A percentile compares a stretch with the other conserved stretches of the same genome.
phyloP scores from a whole-genome alignment of 2,797 vertebrate genomes.

The Sebastes iracundus region DNA sequence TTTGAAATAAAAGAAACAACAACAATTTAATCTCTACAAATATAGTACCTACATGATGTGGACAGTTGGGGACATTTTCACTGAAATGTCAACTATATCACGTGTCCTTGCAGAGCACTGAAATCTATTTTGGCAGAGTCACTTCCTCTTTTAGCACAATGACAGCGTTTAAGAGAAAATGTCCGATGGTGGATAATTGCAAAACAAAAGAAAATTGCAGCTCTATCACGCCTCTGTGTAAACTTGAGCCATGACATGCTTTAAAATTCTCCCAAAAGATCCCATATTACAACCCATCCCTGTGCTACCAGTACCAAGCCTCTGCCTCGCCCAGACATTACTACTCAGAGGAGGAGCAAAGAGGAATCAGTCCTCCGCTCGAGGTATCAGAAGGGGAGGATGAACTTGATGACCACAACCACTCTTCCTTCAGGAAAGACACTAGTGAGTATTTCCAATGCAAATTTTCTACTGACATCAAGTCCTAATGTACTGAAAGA shows the following conservation, averaged over 20 bases:
- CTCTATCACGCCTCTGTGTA: background rate
- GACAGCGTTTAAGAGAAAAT: slow-evolving; percentile 56
- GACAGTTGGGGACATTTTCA: slow-evolving; percentile 44
- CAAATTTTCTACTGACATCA: background rate
- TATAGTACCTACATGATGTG: background rate
- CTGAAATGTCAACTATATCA: slow-evolving; percentile 44
- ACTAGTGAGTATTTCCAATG: slow-evolving; percentile 79
- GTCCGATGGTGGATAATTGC: slow-evolving; percentile 2
- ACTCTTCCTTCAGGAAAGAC: slow-evolving; percentile 84
- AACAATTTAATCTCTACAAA: background rate
- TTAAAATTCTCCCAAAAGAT: slow-evolving; percentile 78
- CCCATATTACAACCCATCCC: slow-evolving; percentile 84
- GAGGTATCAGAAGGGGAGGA: slow-evolving; percentile 94
- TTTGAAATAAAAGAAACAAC: background rate
- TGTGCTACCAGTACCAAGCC: slow-evolving; percentile 83
- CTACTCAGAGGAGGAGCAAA: slow-evolving; percentile 93
- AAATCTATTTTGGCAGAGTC: slow-evolving; percentile 59
- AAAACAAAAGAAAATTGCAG: slow-evolving; percentile 16
- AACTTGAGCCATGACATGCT: slow-evolving; percentile 1
- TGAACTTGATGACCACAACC: slow-evolving; percentile 80
- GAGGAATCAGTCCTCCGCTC: slow-evolving; percentile 82
- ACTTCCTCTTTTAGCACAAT: slow-evolving; percentile 81
- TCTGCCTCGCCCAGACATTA: slow-evolving; percentile 82
- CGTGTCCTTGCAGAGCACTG: slow-evolving; percentile 25
- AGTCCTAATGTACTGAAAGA: background rate